Evolutionary conservation across 2,888 invertebrate genomes (phyloP), one percentile per base, ranked within the genome.

Genomic region (Odontocolon sp.): DNA sequence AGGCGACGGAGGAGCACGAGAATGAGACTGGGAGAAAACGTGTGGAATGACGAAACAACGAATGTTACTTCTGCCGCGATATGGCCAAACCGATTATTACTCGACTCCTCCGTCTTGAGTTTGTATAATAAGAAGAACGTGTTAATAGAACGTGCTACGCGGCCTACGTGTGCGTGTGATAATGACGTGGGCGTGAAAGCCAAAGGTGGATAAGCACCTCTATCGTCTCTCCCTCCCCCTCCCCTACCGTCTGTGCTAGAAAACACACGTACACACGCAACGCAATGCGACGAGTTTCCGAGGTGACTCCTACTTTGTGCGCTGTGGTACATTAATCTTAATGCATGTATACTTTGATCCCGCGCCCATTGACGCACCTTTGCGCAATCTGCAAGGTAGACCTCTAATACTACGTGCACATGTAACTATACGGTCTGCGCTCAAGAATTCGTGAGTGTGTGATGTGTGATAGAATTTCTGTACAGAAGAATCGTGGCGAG

Each of bases 71-170:
- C 50, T 68, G 47, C 18, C 33, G 9, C 45, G 4, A 14, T n/a
- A 9, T 18, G 18, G n/a, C 26, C 42, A 47, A 57, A 28, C 16
- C 26, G 54, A 57, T 56, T 47, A 56, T 57, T 68, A 63, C 77
- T 56, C 57, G 77, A 78, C 66, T 76, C 57, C 69, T 70, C 52
- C 76, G 61, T 74, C 79, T 83, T 83, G 83, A 82, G 79, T 81
- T 83, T 81, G 81, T 82, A 84, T 83, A 82, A 85, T 85, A 85
- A 85, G 45, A 63, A 63, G 80, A 81, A 81, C 78, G 83, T 82
- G 86, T 84, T 82, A 81, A 85, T 80, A 82, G 81, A 66, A 83
- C 81, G 80, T 78, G 77, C 72, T 71, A 66, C 77, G 61, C 77
- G 76, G 64, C 77, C 59, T 79, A 75, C 83, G 68, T 78, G 76